These are phyloP conservation scores for Dendronephthya gigantea DNA, from an alignment of 64 coral and sea anemone genomes.

Conservation along the genomic window DNA sequence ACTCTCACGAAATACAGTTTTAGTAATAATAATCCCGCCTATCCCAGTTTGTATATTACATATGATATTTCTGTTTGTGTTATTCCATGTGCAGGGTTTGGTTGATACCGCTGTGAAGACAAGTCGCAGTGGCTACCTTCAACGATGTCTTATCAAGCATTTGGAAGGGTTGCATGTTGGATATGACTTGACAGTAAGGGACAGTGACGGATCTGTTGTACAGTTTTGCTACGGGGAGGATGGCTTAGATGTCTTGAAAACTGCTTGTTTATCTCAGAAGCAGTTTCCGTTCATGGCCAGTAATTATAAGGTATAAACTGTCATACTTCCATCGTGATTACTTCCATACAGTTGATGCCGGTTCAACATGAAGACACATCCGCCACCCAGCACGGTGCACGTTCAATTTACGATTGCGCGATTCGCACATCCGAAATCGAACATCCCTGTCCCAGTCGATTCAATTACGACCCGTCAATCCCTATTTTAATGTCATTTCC, in stretches of 20 bases:
- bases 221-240: slow-evolving; percentile 98
- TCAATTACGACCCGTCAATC: no score
- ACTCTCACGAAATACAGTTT: no score
- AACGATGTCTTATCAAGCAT: slow-evolving; percentile 94
- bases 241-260: slow-evolving; percentile 78
- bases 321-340: no score
- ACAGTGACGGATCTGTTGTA: slow-evolving; percentile 84
- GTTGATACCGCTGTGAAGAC: slow-evolving; percentile 97
- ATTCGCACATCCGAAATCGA: no score
- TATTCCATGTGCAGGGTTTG: slow-evolving; percentile 49
- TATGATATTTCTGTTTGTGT: background rate
- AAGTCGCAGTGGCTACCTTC: slow-evolving; percentile 92
- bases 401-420: no score
- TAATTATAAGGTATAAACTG: slow-evolving; percentile 52
- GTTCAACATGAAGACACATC: no score
- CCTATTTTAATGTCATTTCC: background rate
- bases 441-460: no score
- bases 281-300: slow-evolving; percentile 79
- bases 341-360: no score
- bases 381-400: no score
- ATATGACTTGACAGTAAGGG: slow-evolving; percentile 84
- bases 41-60: background rate
- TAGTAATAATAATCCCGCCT: no score
- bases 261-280: slow-evolving; percentile 73
- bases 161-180: slow-evolving; percentile 68